Percentiles rank a stretch among this genome's conserved stretches.
phyloP scores from a whole-genome alignment of 2,113 vertebrate genomes.

The Columbina picui region DNA sequence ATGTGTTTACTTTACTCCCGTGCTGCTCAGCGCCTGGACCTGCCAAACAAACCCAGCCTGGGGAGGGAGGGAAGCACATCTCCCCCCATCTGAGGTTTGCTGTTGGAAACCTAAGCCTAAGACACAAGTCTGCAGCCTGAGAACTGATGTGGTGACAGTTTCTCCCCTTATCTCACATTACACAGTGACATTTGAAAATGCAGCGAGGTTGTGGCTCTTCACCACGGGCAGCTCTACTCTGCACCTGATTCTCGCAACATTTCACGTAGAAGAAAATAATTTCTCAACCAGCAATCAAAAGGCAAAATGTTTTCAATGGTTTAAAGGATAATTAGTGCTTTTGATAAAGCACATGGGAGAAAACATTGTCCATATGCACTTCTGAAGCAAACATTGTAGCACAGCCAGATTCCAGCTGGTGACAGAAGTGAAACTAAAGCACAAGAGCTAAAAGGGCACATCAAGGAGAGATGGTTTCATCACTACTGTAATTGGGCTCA shows the following conservation, averaged over 20 bases:
- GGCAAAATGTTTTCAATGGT: neutral
- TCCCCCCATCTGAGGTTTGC: neutral
- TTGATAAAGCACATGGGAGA: neutral
- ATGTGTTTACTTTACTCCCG: neutral
- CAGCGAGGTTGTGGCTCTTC: neutral
- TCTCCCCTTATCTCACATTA: neutral
- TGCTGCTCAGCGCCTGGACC: neutral
- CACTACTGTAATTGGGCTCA: neutral
- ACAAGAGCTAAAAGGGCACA: neutral
- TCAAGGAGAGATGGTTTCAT: neutral
- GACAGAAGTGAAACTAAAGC: neutral
- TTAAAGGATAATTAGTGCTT: neutral
- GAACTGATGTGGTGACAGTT: neutral
- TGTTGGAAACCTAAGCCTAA: neutral
- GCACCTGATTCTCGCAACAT: neutral
- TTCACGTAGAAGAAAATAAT: neutral
- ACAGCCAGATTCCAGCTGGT: neutral
- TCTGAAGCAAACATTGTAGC: neutral
- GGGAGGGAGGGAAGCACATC: neutral
- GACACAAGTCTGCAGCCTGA: neutral
- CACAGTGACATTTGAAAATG: conserved; percentile 19
- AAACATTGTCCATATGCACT: neutral
- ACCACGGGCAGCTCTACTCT: neutral
- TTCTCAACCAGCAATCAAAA: neutral
- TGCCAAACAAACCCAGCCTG: neutral